Percentiles rank a stretch among this genome's conserved stretches.
phyloP scores from a whole-genome alignment of 2,888 invertebrate species.

The Ptilodon capucinus region DNA sequence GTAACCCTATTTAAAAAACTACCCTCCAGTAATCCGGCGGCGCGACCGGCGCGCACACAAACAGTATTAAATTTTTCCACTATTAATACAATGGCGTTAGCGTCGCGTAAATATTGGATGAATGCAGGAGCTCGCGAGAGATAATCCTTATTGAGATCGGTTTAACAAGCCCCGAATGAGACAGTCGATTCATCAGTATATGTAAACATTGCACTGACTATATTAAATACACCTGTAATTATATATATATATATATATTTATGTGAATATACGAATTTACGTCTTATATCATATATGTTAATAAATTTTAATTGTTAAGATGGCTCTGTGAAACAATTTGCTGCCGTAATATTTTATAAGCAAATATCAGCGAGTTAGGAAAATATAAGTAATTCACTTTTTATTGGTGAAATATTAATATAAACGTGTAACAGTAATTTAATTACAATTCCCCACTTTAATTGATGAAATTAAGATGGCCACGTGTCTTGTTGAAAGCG shows the following conservation, averaged over 20 bases:
- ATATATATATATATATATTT: too few species aligned
- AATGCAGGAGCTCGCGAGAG: constrained; percentile 52
- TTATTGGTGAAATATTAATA: too few species aligned
- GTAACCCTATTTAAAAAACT: constrained; percentile 82
- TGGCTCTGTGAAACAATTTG: too few species aligned
- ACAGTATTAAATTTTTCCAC: constrained; percentile 79
- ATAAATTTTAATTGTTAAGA: too few species aligned
- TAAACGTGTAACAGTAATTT: constrained; percentile 37
- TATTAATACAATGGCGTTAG: constrained; percentile 73
- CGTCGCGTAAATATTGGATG: constrained; percentile 77
- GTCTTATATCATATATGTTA: too few species aligned
- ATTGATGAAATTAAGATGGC: constrained; percentile 67
- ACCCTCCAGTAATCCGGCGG: constrained; percentile 73
- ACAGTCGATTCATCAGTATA: constrained; percentile 32
- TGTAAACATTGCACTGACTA: too few species aligned
- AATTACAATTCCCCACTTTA: constrained; percentile 60
- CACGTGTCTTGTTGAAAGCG: constrained; percentile 69
- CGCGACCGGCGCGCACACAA: constrained; percentile 71
- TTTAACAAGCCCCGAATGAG: constrained; percentile 39
- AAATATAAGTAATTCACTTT: too few species aligned
- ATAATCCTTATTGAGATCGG: constrained; percentile 71
- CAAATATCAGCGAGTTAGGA: too few species aligned
- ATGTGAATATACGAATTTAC: too few species aligned
- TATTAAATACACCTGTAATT: too few species aligned
- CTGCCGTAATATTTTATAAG: not conserved